Base-by-base conservation (phyloP, 2,888 invertebrate species). In the Cheilosia urbana region DNA sequence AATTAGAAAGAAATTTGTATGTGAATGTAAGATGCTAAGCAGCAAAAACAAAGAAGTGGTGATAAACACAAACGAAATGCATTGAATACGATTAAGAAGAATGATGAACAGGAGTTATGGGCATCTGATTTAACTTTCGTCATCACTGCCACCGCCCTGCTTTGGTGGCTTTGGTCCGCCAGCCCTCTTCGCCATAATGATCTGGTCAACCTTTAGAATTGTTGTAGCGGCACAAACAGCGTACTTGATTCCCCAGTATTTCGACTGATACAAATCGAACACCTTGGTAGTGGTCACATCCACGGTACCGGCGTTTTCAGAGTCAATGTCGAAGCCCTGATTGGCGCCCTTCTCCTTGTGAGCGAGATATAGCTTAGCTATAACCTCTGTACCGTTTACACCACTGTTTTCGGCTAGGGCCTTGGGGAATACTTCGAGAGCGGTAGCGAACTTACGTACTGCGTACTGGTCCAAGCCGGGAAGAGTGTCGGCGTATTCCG, bases 391-490 rank as follows among this genome's bases (percentile, higher is more conserved):
- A 13, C 96, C 95, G 92, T 97, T 97, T 40, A 96, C 94, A 27
- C 99, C 99, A 57, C 97, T 96, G 92, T 99, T 99, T 88, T 99
- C 98, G 2, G 99, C 97, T 73, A 99, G 93, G 0, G 97, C 96
- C 91, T 97, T 97, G 0, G 99, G 98, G 89, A 99, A 96, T 62
- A 94, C 94, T 93, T 99, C 98, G 15, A 99, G 93, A 2, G 99
- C 97, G 0, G 94, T 93, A 11, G 96, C 96, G 92, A 98, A 99
- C 92, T 98, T 98, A 88, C 98, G 95, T 15, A 99, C 97, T 13
- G 99, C 97, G 92, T 99, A 99, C 91, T 99, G 99, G 90, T 99
- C 98, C 80, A 99, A 93, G 0, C 99, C 99, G 0, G 98, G 97
- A 73, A 98, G 93, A 6, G 97, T 97, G 90, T 98, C 97, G 0